These are phyloP conservation scores for Chloropsis hardwickii DNA, from an alignment of 2,113 vertebrate species.

Conservation along the genomic window DNA sequence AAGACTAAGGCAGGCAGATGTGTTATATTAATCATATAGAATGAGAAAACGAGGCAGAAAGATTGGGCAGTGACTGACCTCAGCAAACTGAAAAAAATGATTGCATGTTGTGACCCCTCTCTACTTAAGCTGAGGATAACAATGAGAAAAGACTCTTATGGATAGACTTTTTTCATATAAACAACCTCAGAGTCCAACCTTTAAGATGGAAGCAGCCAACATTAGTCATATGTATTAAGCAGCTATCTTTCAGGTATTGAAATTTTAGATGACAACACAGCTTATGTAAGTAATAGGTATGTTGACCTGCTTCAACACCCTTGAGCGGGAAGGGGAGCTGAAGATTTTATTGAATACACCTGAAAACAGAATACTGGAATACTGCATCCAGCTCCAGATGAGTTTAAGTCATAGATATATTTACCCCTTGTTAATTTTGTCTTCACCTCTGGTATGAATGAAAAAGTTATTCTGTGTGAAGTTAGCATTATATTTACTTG, in stretches of 20 bases:
- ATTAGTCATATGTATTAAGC: not conserved
- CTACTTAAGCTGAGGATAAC: not conserved
- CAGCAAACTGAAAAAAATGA: not conserved
- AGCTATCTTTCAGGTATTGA: not conserved
- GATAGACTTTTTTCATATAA: not conserved
- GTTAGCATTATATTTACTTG: not conserved
- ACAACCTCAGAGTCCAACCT: not conserved
- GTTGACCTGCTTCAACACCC: not conserved
- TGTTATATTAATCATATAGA: not conserved
- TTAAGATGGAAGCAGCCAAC: not conserved
- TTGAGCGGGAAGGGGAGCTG: not conserved
- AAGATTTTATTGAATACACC: not conserved
- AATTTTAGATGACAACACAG: not conserved
- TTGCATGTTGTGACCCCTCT: not conserved
- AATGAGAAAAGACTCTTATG: not conserved
- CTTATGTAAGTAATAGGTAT: not conserved
- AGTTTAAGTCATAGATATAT: not conserved
- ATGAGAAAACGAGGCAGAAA: not conserved
- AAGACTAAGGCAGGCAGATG: not conserved
- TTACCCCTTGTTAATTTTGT: fast-evolving
- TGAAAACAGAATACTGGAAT: not conserved
- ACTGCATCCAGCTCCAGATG: fast-evolving
- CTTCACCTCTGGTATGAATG: not conserved
- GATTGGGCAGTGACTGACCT: not conserved
- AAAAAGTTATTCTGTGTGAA: not conserved